Evolutionary conservation across 2,113 vertebrate genomes (phyloP), one percentile per base, ranked within the genome.

Genomic region (Microtus richardsoni): DNA sequence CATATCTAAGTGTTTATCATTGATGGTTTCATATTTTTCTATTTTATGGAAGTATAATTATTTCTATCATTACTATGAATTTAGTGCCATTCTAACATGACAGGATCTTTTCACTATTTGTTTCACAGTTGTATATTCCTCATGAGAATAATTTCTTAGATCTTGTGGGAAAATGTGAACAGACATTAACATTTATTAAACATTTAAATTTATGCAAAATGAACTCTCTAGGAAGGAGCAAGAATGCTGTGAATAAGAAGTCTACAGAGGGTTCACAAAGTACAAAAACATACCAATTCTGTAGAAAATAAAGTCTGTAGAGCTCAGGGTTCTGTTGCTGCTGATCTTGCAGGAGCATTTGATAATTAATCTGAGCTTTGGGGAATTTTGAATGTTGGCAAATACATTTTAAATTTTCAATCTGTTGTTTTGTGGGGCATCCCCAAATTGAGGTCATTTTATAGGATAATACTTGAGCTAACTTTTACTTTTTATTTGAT

Each of bases 361-460:
- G 71, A 28, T 96, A 98, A 97, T 97, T 97, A 95, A 97, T 97
- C 84, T 49, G 93, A 94, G 92, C 91, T 97, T 78, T 44, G 80
- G 96, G 91, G 91, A 97, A 95, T 97, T 96, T 94, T 60, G 64
- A 54, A 70, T 85, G 77, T 89, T 97, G 88, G 84, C 89, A 97
- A 97, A 94, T 60, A 94, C 71, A 5, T 39, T 97, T 97, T 93
- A 75, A 93, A 92, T 91, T 74, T 88, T 86, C 97, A 95, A 93
- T 92, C 84, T 96, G 47, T 96, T 95, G 87, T 96, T 88, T 91
- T 70, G 85, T 97, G 94, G 47, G n/a, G 0, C 49, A 83, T 95
- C 90, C n/a, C n/a, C 95, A 36, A 79, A 36, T 87, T 85, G 33
- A 96, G 33, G 36, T 95, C 44, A 47, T 95, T 95, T 36, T 77